Evolutionary conservation across 1,140 invertebrate species (phyloP), one percentile per base, ranked within the genome.

Genomic region (Lepidurus apus): DNA sequence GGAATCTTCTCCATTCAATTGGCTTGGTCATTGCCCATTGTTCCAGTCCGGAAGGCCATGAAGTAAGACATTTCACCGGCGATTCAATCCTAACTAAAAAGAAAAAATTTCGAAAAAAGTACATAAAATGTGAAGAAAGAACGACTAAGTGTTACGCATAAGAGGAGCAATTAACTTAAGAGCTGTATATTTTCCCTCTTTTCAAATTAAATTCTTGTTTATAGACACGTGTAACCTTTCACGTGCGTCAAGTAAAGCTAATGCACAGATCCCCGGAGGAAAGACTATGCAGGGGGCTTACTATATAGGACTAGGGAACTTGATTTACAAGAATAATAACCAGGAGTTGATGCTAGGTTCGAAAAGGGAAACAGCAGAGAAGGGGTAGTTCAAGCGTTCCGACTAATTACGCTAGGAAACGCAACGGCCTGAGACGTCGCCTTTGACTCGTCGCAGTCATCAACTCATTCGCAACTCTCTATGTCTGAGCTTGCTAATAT

Each of bases 261-360:
- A 65, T 65, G 13, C 9, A 65, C 53, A 17, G 21, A 65, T n/a
- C 13, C 53, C n/a, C 17, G 21, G 9, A 11, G 53, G 53, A 17
- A 9, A 1, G 53, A 21, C n/a, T 4, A 3, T 26, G 26, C 1
- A 34, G n/a, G 53, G 21, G 6, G 53, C 53, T 65, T 21, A n/a
- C 53, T 65, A n/a, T n/a, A n/a, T n/a, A 65, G 34, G 34, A 65
- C 53, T 65, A 65, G 53, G 47, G 21, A 65, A 65, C 53, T 21
- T 65, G 53, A n/a, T n/a, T 7, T 65, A 65, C 13, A 11, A 65
- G 9, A 65, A 65, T 65, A 17, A 65, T 17, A 13, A 65, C 53
- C 13, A 9, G 1, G 9, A 65, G 53, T 21, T 65, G 17, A 13
- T 13, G 53, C 8, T 65, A 65, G 53, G 17, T 13, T 21, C 13